Evolutionary conservation across 2,888 invertebrate genomes (phyloP).

Genomic region (Cordilura impudica): DNA sequence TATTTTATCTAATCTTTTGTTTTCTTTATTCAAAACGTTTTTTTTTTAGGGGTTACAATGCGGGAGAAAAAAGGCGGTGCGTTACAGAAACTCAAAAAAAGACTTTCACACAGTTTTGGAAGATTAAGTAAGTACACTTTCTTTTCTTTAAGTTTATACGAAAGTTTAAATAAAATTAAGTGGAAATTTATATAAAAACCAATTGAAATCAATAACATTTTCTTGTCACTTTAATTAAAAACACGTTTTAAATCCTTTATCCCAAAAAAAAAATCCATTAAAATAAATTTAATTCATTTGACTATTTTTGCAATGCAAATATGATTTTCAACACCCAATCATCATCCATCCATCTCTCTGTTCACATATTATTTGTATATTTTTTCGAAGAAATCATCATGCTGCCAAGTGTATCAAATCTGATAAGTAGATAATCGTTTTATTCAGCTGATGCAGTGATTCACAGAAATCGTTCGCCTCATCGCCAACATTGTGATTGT

Average conservation of each 20-base stretch:
- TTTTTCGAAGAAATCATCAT: neutral
- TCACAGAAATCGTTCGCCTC: neutral
- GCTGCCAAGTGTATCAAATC: slow-evolving; percentile 29
- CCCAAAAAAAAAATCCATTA: no score
- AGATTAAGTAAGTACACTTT: slow-evolving; percentile 90
- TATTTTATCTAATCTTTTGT: slow-evolving; percentile 17
- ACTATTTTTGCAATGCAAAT: slow-evolving; percentile 15
- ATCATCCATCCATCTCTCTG: neutral
- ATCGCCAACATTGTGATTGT: slow-evolving; percentile 12
- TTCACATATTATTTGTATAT: neutral
- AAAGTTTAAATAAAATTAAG: no score
- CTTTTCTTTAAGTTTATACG: neutral
- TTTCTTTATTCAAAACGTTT: slow-evolving; percentile 9
- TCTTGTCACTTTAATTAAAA: no score
- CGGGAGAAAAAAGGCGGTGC: slow-evolving; percentile 95
- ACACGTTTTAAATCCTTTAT: neutral
- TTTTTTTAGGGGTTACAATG: slow-evolving; percentile 87
- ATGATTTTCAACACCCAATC: neutral
- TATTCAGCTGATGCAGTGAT: slow-evolving; percentile 22
- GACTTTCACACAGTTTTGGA: slow-evolving; percentile 97
- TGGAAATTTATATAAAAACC: neutral
- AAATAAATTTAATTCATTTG: slow-evolving; percentile 19
- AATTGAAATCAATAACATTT: no score
- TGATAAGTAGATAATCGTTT: slow-evolving; percentile 53
- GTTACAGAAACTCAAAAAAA: slow-evolving; percentile 95